These are phyloP conservation scores for Drosophila sp. DNA, from an alignment of 1,140 invertebrate genomes.

Conservation along the genomic window DNA sequence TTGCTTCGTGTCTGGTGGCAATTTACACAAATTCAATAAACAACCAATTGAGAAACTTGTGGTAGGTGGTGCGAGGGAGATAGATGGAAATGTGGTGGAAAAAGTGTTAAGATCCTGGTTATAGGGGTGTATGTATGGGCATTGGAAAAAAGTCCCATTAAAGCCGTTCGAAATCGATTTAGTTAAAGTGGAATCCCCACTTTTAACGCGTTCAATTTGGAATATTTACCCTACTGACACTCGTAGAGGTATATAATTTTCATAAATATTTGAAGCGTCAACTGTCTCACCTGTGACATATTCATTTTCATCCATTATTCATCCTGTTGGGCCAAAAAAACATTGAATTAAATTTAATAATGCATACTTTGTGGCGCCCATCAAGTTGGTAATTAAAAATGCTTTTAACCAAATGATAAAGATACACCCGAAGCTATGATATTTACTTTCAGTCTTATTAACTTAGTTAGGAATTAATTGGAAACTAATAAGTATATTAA, in stretches of 20 bases:
- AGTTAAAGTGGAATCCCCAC: background rate
- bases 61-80: conserved; percentile 14
- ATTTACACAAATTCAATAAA: conserved; percentile 79
- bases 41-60: conserved; percentile 31
- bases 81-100: conserved; percentile 12
- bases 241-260: conserved; percentile 52
- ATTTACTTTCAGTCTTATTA: conserved; percentile 27
- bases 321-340: conserved; percentile 25
- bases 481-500: background rate
- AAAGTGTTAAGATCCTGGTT: conserved; percentile 39
- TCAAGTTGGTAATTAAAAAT: conserved; percentile 52
- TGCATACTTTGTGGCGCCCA: conserved; percentile 34
- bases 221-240: conserved; percentile 35
- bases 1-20: conserved; percentile 62
- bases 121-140: background rate
- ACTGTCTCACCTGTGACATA: conserved; percentile 34
- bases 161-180: conserved; percentile 42
- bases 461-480: background rate
- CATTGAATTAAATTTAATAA: conserved; percentile 58
- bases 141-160: conserved; percentile 27
- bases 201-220: background rate
- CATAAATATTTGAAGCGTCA: conserved; percentile 36
- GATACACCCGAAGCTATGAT: conserved; percentile 5
- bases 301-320: conserved; percentile 25
- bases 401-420: conserved; percentile 64